Base-by-base conservation (phyloP, 2,888 invertebrate species). In the Hirtodrosophila duncani region DNA sequence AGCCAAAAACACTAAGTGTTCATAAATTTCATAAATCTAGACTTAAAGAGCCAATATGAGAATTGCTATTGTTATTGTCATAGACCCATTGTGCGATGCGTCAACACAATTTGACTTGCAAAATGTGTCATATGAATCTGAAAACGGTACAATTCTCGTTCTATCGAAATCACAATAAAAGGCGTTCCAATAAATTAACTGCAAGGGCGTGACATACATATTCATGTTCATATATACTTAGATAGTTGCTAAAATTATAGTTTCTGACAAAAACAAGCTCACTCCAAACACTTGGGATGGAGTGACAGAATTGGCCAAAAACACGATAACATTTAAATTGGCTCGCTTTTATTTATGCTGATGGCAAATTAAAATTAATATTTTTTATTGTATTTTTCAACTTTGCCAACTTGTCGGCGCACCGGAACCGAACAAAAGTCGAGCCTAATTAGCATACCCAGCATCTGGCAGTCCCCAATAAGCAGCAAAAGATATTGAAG, bases 401-500 rank as follows among this genome's bases (percentile, higher is more conserved):
- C 38, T 62, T 46, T 55, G 55, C 31, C 38, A 55, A 51, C 46
- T 39, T 55, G 58, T 58, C 55, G 49, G 42, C 57, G 39, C 64
- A 60, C 59, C 71, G 79, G 79, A 75, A 75, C 71, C 56, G 41
- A 59, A 62, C 49, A 38, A 34, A 48, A 52, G 46, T 63, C 53
- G 34, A 36, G 29, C 17, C 34, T 43, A 53, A 79, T 72, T 79
- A 67, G 67, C 71, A 79, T 72, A 64, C 24, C 23, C 24, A 17
- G 42, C 10, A 20, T 20, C 24, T 24, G 26, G 10, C 42, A 49
- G 44, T 49, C 24, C 38, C 41, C 50, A 44, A 29, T 13, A 58
- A 33, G 27, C 44, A 41, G 45, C 53, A 38, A 41, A 43, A 49
- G 42, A 31, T 24, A 42, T 27, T 18, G 30, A 10, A 33, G 36